Evolutionary conservation across 2,888 invertebrate species (phyloP).

Genomic region (Callimorpha dominula): DNA sequence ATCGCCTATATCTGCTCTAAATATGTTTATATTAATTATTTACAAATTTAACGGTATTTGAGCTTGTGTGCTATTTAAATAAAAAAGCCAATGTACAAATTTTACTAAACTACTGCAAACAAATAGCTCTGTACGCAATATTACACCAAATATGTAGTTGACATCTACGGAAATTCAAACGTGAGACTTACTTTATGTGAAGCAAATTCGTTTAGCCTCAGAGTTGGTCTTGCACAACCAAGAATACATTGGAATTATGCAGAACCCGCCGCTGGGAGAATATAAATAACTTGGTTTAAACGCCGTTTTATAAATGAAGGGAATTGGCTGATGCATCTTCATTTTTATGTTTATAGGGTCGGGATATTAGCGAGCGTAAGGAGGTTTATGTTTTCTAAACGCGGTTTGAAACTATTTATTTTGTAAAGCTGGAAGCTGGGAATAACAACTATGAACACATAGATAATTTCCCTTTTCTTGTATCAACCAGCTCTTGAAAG

Average conservation of each 20-base stretch:
- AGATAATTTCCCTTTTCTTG: too few species aligned
- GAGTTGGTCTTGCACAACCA: conserved; percentile 37
- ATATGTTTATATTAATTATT: too few species aligned
- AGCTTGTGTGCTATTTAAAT: too few species aligned
- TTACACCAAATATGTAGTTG: conserved; percentile 18
- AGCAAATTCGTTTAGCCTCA: conserved; percentile 41
- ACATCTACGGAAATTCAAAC: conserved; percentile 43
- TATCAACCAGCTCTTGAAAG: too few species aligned
- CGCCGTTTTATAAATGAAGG: conserved; percentile 34
- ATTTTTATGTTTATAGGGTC: conserved; percentile 2
- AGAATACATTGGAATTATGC: conserved; percentile 50
- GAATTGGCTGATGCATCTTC: conserved; percentile 21
- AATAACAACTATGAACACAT: too few species aligned
- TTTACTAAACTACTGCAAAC: too few species aligned
- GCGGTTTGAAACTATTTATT: neutral
- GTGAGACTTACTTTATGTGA: conserved; percentile 30
- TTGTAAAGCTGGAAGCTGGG: too few species aligned
- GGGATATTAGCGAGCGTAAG: neutral
- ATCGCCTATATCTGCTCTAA: too few species aligned
- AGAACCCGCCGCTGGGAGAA: conserved; percentile 26
- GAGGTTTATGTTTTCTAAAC: neutral
- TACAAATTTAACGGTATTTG: too few species aligned
- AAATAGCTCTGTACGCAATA: conserved; percentile 6
- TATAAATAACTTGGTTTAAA: conserved; percentile 43
- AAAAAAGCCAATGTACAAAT: too few species aligned